phyloP scores from a whole-genome alignment of 2,113 vertebrate species.

The Acrocephalus arundinaceus region DNA sequence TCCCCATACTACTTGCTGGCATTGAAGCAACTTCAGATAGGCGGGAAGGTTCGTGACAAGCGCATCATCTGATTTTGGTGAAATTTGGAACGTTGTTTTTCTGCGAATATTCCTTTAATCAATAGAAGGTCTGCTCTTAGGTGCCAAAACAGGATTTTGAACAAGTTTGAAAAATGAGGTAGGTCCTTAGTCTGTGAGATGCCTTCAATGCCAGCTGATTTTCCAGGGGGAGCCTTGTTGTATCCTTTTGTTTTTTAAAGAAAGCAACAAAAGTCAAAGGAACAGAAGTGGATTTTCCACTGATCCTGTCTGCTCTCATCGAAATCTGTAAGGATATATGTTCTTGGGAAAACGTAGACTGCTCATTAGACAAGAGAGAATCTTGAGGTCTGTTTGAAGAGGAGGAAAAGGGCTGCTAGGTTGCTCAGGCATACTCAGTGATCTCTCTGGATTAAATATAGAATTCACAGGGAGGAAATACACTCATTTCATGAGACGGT shows the following conservation, averaged over 20 bases:
- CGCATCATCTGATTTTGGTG: not conserved
- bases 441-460: constrained; percentile 56
- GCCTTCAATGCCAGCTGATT: not conserved
- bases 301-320: constrained; percentile 28
- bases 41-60: not conserved
- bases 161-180: not conserved
- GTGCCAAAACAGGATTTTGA: not conserved
- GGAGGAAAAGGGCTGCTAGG: constrained; percentile 44
- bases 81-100: not conserved
- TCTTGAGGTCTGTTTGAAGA: constrained; percentile 56
- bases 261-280: constrained; percentile 8
- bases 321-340: not conserved
- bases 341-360: constrained; percentile 1
- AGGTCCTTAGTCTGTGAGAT: not conserved
- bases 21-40: not conserved
- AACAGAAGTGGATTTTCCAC: constrained; percentile 38
- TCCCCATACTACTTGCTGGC: not conserved
- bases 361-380: constrained; percentile 31
- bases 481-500: constrained; percentile 47
- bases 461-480: constrained; percentile 50
- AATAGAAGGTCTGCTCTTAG: not conserved
- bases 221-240: constrained; percentile 9
- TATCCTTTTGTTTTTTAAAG: constrained; percentile 37
- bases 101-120: not conserved
- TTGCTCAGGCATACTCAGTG: constrained; percentile 34